A percentile compares a stretch with the other conserved stretches of the same genome.
These are phyloP conservation scores for Drosophila barbarae DNA, from an alignment of 2,888 invertebrate species.

Conservation along the genomic window DNA sequence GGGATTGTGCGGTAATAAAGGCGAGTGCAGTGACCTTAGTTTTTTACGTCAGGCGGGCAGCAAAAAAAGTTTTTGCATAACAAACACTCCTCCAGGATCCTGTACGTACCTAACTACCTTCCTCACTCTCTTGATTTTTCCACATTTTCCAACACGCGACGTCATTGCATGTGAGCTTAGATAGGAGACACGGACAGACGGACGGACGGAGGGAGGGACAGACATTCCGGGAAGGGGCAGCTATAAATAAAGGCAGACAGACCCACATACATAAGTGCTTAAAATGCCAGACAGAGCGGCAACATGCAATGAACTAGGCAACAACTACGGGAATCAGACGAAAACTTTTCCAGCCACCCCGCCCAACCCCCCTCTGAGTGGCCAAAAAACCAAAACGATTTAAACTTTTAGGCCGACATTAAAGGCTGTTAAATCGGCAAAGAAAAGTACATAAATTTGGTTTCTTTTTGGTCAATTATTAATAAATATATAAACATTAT, in stretches of 20 bases:
- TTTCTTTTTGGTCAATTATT: background rate
- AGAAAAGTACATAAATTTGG: background rate
- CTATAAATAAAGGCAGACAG: slow-evolving; percentile 56
- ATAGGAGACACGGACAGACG: slow-evolving; percentile 33
- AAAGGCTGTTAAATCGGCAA: background rate
- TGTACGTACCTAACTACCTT: background rate
- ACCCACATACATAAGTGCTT: slow-evolving; percentile 38
- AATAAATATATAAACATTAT: no score
- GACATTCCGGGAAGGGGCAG: slow-evolving; percentile 43
- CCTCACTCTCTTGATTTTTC: slow-evolving; percentile 3
- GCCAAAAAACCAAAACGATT: slow-evolving; percentile 7
- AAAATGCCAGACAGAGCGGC: slow-evolving; percentile 71
- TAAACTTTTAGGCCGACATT: slow-evolving; percentile 3
- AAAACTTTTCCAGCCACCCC: slow-evolving; percentile 12
- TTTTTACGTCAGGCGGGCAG: slow-evolving; percentile 46
- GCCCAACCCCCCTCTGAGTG: background rate
- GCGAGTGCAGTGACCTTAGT: slow-evolving; percentile 67
- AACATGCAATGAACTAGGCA: slow-evolving; percentile 68
- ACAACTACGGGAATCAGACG: slow-evolving; percentile 38
- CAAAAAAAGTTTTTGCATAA: slow-evolving; percentile 69
- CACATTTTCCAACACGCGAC: slow-evolving; percentile 52
- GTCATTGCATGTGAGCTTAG: slow-evolving; percentile 59
- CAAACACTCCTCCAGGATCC: slow-evolving; percentile 48
- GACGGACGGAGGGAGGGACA: slow-evolving; percentile 11
- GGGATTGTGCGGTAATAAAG: slow-evolving; percentile 39